Percentiles rank a stretch among this genome's conserved stretches.
Evolutionary conservation across 1,140 invertebrate species (phyloP).

Genomic region (Atta colombica): DNA sequence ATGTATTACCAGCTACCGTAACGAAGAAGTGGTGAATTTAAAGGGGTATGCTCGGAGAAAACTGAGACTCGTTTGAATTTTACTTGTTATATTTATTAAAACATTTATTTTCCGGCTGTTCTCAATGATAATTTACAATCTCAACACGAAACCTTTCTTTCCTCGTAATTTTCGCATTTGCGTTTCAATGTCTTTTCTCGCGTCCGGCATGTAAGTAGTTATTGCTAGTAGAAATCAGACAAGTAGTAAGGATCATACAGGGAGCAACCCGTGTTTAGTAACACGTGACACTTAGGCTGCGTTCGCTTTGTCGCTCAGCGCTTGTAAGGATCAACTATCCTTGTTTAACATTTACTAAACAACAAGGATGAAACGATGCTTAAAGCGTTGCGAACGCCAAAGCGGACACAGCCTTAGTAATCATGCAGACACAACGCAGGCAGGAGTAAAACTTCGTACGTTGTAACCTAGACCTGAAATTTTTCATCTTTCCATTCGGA

Average conservation of each 20-base stretch:
- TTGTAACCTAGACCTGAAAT: background rate
- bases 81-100: background rate
- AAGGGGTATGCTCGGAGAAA: background rate
- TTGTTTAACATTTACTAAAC: no score
- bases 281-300: background rate
- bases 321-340: no score
- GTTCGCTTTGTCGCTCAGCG: no score
- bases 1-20: background rate
- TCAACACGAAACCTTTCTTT: background rate
- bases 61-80: background rate
- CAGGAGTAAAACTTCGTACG: conserved; percentile 1
- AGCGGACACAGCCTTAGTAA: background rate
- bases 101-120: background rate
- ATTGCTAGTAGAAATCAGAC: background rate
- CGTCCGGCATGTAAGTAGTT: conserved; percentile 5
- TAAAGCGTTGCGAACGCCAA: no score
- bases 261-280: background rate
- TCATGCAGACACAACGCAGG: background rate
- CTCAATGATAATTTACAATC: background rate
- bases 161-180: background rate
- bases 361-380: no score
- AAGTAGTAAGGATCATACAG: background rate
- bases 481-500: background rate
- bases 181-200: background rate
- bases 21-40: conserved; percentile 5